Conservation (phyloP, 2,888 invertebrate species). For the Megastigmus dorsalis region DNA sequence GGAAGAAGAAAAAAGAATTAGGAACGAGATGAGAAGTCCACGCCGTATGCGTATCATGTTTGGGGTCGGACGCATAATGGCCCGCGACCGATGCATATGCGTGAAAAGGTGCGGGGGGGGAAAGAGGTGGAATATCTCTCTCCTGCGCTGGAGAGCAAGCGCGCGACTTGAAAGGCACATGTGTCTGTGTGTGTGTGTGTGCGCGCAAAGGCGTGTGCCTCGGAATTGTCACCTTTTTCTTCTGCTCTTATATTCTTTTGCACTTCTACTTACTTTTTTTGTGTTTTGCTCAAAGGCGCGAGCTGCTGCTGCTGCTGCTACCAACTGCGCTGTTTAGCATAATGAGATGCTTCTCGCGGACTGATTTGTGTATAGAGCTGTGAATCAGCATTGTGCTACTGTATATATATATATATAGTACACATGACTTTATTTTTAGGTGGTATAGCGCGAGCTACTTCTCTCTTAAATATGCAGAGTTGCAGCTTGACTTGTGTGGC, state of each 20-base stretch:
- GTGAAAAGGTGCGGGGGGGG: too few relatives aligned
- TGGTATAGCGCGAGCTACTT: background rate
- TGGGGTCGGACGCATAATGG: constrained; percentile 3
- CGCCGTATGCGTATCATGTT: background rate
- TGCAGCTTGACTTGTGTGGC: too few relatives aligned
- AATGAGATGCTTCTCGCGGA: constrained; percentile 20
- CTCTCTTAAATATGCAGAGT: background rate
- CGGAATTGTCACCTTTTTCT: too few relatives aligned
- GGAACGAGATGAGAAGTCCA: background rate
- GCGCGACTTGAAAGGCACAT: too few relatives aligned
- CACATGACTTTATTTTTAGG: constrained; percentile 26
- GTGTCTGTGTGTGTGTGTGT: too few relatives aligned
- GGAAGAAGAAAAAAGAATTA: too few relatives aligned
- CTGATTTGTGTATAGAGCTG: background rate
- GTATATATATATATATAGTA: background rate
- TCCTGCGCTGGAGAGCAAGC: too few relatives aligned
- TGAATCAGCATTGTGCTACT: too few relatives aligned
- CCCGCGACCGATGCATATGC: background rate
- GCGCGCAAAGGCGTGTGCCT: too few relatives aligned
- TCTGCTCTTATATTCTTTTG: background rate
- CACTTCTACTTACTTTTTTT: background rate
- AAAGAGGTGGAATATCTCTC: too few relatives aligned
- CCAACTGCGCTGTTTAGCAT: constrained; percentile 33
- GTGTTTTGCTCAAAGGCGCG: background rate
- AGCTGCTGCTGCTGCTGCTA: too few relatives aligned